These are phyloP conservation scores for Metopia argyrocephala DNA, from an alignment of 2,888 invertebrate species.

Conservation along the genomic window DNA sequence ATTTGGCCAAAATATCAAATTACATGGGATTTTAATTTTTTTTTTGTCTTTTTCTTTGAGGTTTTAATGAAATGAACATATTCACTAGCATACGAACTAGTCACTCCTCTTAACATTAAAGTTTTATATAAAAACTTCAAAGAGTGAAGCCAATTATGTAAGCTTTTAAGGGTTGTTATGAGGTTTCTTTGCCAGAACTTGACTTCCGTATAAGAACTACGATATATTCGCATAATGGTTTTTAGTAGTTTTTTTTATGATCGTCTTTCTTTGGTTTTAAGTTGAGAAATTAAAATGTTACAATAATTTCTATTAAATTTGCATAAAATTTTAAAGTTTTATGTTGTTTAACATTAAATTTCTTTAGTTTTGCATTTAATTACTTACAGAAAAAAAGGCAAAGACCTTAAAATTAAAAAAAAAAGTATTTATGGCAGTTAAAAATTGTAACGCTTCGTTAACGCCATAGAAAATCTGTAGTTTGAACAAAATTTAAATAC, in stretches of 20 bases:
- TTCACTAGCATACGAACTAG: no score
- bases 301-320: not conserved
- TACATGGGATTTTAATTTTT: not conserved
- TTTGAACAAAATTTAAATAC: constrained; percentile 23
- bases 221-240: no score
- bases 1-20: constrained; percentile 1
- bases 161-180: not conserved
- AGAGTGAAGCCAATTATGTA: not conserved
- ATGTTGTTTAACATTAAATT: not conserved
- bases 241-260: no score
- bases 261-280: no score
- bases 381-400: not conserved
- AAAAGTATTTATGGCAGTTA: no score
- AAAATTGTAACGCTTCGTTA: constrained; percentile 32
- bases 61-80: no score
- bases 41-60: not conserved
- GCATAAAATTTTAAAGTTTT: constrained; percentile 19
- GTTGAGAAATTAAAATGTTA: no score
- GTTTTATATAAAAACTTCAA: not conserved
- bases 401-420: not conserved
- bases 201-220: no score
- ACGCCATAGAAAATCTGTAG: constrained; percentile 20
- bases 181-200: not conserved
- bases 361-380: not conserved
- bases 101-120: not conserved